These are phyloP conservation scores for Bergia puertoricense DNA, from an alignment of 92 coral and sea anemone species.

Conservation along the genomic window DNA sequence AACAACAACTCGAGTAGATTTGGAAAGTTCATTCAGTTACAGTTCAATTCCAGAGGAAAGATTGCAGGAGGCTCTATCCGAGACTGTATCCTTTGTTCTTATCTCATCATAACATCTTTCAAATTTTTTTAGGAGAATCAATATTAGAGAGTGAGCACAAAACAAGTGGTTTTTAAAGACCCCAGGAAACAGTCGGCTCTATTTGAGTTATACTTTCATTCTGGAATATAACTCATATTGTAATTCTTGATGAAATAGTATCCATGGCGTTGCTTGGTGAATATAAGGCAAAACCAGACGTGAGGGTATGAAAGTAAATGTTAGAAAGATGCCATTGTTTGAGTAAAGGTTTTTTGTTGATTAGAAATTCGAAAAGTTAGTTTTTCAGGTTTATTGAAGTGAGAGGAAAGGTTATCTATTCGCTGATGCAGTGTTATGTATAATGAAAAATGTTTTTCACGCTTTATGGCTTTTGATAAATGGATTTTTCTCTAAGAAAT, in stretches of 20 bases:
- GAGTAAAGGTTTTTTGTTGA: too few relatives aligned
- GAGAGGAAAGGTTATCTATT: not conserved
- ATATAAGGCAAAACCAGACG: not conserved
- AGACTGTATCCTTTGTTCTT: conserved; percentile 89
- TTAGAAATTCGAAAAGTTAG: not conserved
- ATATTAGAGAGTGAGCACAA: not conserved
- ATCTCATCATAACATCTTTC: not conserved
- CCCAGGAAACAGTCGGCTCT: not conserved
- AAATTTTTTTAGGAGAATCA: not conserved
- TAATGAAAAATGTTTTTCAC: not conserved
- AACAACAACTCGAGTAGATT: conserved; percentile 98
- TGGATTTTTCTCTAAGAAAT: not conserved
- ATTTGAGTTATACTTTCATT: not conserved
- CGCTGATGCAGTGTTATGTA: not conserved
- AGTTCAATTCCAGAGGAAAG: conserved; percentile 88
- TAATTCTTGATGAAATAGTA: not conserved
- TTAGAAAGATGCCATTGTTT: not conserved
- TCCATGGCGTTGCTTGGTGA: not conserved
- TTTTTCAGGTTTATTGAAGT: too few relatives aligned
- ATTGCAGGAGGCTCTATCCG: conserved; percentile 94
- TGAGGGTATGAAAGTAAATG: not conserved
- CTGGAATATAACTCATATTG: not conserved
- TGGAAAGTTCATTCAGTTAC: conserved; percentile 93
- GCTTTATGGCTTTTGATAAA: not conserved
- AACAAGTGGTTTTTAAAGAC: not conserved